These are phyloP conservation scores for Malacoraja senta DNA, from an alignment of 2,797 vertebrate genomes.

Conservation along the genomic window DNA sequence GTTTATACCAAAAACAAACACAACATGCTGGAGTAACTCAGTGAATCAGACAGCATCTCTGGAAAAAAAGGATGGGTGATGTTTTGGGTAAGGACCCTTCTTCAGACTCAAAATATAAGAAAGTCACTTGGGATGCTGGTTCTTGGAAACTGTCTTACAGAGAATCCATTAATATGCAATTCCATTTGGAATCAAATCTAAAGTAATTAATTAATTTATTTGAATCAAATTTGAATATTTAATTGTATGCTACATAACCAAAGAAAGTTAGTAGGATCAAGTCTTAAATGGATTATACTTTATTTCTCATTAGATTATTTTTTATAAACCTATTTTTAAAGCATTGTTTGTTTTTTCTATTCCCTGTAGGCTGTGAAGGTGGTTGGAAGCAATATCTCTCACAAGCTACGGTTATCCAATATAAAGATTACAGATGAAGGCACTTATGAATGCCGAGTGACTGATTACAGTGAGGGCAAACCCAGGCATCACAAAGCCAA, in stretches of 20 bases:
- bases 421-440: constrained; percentile 83
- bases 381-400: constrained; percentile 92
- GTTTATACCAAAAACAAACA: no score
- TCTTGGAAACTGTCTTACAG: background rate
- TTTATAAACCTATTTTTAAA: background rate
- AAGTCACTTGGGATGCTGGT: background rate
- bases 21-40: no score
- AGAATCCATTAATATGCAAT: background rate
- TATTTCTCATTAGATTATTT: background rate
- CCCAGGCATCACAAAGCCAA: constrained; percentile 76
- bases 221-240: background rate
- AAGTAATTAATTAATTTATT: background rate
- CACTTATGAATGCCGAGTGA: constrained; percentile 85
- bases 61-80: no score
- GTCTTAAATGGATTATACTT: background rate
- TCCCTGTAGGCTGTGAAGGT: constrained; percentile 82
- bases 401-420: constrained; percentile 85
- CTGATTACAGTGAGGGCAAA: constrained; percentile 78
- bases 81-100: no score
- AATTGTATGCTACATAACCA: background rate
- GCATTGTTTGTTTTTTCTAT: background rate
- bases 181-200: background rate
- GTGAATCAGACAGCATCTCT: no score
- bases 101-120: background rate
- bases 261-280: no score